Evolutionary conservation across 2,888 invertebrate species (phyloP).

Genomic region (Cataglyphis altisquamis): DNA sequence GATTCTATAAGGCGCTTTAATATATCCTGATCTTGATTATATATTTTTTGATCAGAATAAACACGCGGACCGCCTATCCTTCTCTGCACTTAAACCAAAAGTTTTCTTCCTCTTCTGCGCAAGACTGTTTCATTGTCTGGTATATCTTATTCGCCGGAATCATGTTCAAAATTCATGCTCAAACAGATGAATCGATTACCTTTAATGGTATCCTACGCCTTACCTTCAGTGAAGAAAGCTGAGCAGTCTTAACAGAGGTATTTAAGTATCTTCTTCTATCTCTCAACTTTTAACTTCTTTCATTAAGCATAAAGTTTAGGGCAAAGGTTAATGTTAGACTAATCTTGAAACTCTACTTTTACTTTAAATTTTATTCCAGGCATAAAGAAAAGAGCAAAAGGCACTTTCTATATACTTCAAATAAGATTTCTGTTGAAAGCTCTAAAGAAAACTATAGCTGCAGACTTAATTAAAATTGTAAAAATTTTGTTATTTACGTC

Average conservation of each 20-base stretch:
- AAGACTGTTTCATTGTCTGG: not conserved
- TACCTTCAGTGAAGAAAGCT: not conserved
- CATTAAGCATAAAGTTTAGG: conserved; percentile 22
- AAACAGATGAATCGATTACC: conserved; percentile 16
- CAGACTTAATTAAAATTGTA: not conserved
- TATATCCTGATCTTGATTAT: not conserved
- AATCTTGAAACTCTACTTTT: conserved; percentile 4
- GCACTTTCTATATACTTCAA: not conserved
- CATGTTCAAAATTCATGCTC: not conserved
- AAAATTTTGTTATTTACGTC: not conserved
- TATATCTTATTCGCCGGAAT: not conserved
- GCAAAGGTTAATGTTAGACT: conserved; percentile 2
- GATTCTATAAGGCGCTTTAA: not conserved
- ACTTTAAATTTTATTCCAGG: conserved; percentile 1
- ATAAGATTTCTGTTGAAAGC: conserved; percentile 5
- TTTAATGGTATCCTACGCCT: conserved; percentile 14
- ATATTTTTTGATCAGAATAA: conserved; percentile 9
- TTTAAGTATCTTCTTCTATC: conserved; percentile 8
- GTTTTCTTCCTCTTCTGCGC: not conserved
- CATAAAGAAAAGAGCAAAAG: not conserved
- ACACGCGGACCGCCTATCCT: not conserved
- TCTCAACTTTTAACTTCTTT: conserved; percentile 13
- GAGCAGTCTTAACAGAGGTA: conserved; percentile 6
- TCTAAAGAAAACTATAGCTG: not conserved
- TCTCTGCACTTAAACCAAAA: not conserved